Base-by-base conservation (phyloP, 1,140 invertebrate species). In the Conus ventricosus region DNA sequence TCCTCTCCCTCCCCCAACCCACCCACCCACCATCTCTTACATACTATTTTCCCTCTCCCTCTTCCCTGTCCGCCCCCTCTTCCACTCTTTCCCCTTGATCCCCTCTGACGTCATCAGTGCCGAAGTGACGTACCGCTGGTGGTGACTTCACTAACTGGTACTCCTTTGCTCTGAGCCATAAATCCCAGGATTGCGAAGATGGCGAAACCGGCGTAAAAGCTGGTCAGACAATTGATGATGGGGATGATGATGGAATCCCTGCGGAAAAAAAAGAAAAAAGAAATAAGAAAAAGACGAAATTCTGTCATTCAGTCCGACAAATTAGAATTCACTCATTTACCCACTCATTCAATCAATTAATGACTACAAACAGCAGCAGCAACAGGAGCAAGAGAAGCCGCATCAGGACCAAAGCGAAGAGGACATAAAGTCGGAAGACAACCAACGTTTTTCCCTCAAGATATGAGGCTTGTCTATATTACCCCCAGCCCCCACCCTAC, bases 171-270 rank as follows among this genome's bases (percentile, higher is more conserved):
- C 13, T 94, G 39, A 0, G 95, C 94, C 93, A 95, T 95, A 83
- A 92, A 94, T 13, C 95, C 95, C 53, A 95, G 92, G 0, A 94
- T 92, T 53, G 93, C 91, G 90, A 95, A 95, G 55, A 95, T 94
- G 0, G 93, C 94, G 87, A 95, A 95, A 0, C 94, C 94, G 54
- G 93, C 93, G 75, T 93, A 93, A 88, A 95, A 93, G 89, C 94
- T 94, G 0, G 94, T 95, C 5, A 91, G 57, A 92, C 98, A 98
- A 94, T 99, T 99, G 15, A 98, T 99, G 67, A 99, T 95, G 23
- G 98, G 98, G 13, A 99, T 98, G 94, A 98, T 97, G 11, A 99
- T 96, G 0, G 98, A 98, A 95, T 99, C 90, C 39, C 90, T 91
- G 88, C n/a, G 71, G 15, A 84, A 84, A 15, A 84, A 63, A 84